Evolutionary conservation across 1,140 invertebrate genomes (phyloP).

Genomic region (Caenorhabditis brenneri): DNA sequence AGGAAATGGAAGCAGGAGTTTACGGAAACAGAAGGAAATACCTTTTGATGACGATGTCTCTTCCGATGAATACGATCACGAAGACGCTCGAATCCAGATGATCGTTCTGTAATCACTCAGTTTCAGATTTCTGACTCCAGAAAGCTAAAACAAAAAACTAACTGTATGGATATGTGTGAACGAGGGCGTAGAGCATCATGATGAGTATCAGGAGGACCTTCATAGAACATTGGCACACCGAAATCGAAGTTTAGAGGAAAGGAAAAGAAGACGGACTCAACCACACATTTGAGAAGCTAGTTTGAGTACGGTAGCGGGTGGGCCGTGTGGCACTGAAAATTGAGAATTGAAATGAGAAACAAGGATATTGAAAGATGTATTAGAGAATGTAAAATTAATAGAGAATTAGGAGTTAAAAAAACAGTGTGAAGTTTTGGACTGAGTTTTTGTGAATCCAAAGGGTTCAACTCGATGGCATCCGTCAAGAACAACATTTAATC

Average conservation of each 20-base stretch:
- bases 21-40: not conserved
- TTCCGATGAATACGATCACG: slow-evolving; percentile 33
- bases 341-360: not conserved
- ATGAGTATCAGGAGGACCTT: slow-evolving; percentile 34
- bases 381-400: too few relatives aligned
- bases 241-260: not conserved
- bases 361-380: not conserved
- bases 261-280: not conserved
- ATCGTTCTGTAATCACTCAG: not conserved
- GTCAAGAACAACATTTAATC: too few relatives aligned
- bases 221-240: slow-evolving; percentile 36
- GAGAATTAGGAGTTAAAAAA: too few relatives aligned
- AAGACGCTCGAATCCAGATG: slow-evolving; percentile 35
- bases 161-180: slow-evolving; percentile 36
- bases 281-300: slow-evolving; percentile 23
- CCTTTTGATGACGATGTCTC: slow-evolving; percentile 34
- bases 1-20: not conserved
- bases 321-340: not conserved
- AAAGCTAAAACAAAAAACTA: too few relatives aligned
- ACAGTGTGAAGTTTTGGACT: too few relatives aligned
- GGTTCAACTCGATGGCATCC: too few relatives aligned
- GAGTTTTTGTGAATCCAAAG: too few relatives aligned
- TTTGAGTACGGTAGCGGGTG: slow-evolving; percentile 9
- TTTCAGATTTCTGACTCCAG: not conserved
- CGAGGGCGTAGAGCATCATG: slow-evolving; percentile 34